Conservation (phyloP, 2,888 invertebrate genomes). For the Cryptophagus acutangulus region DNA sequence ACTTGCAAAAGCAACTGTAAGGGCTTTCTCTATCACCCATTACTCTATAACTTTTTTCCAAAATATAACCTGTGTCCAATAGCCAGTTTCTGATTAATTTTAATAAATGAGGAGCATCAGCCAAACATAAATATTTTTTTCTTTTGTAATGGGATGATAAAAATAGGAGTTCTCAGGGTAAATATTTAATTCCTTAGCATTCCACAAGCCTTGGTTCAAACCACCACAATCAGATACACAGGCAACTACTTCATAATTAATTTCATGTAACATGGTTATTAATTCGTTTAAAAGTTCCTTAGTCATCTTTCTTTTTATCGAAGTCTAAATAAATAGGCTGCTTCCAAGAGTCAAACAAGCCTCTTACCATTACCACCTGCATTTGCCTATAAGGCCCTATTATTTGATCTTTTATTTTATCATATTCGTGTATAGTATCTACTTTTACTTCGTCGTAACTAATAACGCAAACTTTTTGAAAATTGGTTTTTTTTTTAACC, state of each 20-base stretch:
- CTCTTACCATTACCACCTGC: conserved; percentile 25
- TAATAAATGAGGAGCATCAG: conserved; percentile 31
- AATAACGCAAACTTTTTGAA: conserved; percentile 20
- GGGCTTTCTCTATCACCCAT: conserved; percentile 15
- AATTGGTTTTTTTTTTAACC: conserved; percentile 12
- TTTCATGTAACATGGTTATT: conserved; percentile 19
- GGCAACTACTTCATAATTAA: conserved; percentile 31
- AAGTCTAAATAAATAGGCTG: conserved; percentile 24
- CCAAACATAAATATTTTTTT: too few relatives aligned
- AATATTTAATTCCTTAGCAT: conserved; percentile 23
- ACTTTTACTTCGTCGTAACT: conserved; percentile 29
- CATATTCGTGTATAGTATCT: conserved; percentile 9
- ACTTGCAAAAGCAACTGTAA: conserved; percentile 13
- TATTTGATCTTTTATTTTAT: conserved; percentile 25
- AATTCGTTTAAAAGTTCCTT: conserved; percentile 14
- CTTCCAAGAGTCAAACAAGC: conserved; percentile 25
- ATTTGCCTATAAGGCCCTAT: conserved; percentile 28
- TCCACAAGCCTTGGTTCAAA: conserved; percentile 32
- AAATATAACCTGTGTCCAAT: background rate
- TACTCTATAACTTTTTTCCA: conserved; percentile 10
- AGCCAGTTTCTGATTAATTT: conserved; percentile 1
- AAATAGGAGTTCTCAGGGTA: conserved; percentile 20
- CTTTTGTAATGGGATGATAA: too few relatives aligned
- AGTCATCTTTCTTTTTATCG: conserved; percentile 18
- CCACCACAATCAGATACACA: conserved; percentile 32